phyloP scores from a whole-genome alignment of 2,797 vertebrate species.

The Benthosema pterotum region DNA sequence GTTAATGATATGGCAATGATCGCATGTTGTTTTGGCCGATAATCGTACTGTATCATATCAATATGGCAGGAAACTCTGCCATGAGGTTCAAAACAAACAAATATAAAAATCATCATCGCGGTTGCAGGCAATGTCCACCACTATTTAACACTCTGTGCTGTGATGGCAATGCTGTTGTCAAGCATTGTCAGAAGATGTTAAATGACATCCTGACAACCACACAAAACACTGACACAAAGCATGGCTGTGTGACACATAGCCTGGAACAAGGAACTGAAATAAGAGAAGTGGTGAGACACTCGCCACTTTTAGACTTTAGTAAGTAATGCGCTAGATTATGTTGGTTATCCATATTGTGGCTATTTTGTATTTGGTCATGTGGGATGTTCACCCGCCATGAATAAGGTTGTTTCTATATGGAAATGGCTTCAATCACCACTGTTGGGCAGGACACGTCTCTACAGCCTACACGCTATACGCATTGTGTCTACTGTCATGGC shows the following conservation, averaged over 20 bases:
- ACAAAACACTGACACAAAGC: slow-evolving; percentile 11
- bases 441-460: slow-evolving; percentile 4
- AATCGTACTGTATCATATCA: neutral
- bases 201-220: slow-evolving; percentile 2
- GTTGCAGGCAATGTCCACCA: no score
- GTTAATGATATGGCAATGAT: no score
- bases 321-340: neutral
- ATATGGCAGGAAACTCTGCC: no score
- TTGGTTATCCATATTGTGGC: neutral
- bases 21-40: no score
- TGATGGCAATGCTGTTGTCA: neutral
- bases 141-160: no score
- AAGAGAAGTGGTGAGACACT: slow-evolving; percentile 37
- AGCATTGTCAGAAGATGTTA: slow-evolving; percentile 1
- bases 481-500: neutral
- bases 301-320: neutral
- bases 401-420: neutral
- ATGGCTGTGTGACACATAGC: slow-evolving; percentile 35
- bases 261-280: slow-evolving; percentile 40
- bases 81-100: no score
- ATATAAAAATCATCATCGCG: no score
- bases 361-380: slow-evolving; percentile 17
- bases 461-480: neutral
- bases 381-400: neutral
- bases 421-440: neutral